phyloP scores from a whole-genome alignment of 2,888 invertebrate species.

The Orthosia incerta region DNA sequence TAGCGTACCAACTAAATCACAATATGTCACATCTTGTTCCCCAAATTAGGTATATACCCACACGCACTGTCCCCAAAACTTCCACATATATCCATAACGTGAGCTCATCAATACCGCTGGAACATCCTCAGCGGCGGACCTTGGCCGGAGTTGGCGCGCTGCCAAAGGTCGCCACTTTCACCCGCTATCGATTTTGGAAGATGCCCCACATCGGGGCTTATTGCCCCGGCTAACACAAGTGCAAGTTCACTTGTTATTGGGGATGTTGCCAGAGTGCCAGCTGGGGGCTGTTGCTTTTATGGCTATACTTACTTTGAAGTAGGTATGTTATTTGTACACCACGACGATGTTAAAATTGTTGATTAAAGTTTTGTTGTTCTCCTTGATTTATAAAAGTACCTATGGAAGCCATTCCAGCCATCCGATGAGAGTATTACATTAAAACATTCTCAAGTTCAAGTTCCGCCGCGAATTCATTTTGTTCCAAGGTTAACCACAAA shows the following conservation, averaged over 20 bases:
- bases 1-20: constrained; percentile 6
- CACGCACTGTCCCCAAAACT: constrained; percentile 10
- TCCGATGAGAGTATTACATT: background rate
- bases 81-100: constrained; percentile 26
- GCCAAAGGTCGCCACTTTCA: constrained; percentile 73
- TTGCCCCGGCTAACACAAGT: constrained; percentile 54
- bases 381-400: background rate
- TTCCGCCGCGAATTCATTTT: constrained; percentile 28
- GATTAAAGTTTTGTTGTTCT: background rate
- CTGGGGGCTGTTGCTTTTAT: constrained; percentile 23
- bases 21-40: background rate
- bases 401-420: background rate
- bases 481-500: background rate
- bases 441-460: background rate
- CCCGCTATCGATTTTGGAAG: constrained; percentile 69
- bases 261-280: constrained; percentile 31
- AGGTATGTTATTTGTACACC: constrained; percentile 5
- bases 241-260: constrained; percentile 56
- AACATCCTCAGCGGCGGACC: constrained; percentile 57
- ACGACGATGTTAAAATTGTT: background rate
- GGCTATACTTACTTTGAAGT: background rate
- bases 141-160: constrained; percentile 66
- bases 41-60: constrained; percentile 4
- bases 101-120: constrained; percentile 46
- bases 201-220: constrained; percentile 62